A percentile compares a stretch with the other conserved stretches of the same genome.
phyloP scores from a whole-genome alignment of 92 coral and sea anemone genomes.

The Actinernus sp. region DNA sequence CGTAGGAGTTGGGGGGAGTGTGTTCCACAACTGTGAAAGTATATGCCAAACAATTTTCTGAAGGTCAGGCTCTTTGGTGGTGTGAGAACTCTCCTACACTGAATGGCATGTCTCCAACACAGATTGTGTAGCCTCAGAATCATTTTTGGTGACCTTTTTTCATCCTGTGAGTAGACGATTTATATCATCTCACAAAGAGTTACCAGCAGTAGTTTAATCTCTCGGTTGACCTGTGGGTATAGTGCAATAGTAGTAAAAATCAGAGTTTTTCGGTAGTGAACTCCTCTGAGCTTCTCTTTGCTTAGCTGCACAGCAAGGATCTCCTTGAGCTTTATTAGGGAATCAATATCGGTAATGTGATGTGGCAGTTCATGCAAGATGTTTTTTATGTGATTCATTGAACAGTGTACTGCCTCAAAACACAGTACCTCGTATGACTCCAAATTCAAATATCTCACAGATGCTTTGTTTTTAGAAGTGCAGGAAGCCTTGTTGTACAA shows the following conservation, averaged over 20 bases:
- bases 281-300: too few species aligned
- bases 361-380: conserved; percentile 21
- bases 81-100: conserved; percentile 5
- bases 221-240: too few species aligned
- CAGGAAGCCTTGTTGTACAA: conserved; percentile 12
- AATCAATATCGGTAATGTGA: too few species aligned
- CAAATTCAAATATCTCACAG: conserved; percentile 7
- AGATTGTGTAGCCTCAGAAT: too few species aligned
- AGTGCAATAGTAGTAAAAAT: too few species aligned
- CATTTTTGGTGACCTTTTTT: conserved; percentile 8
- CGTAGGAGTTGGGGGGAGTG: conserved; percentile 22
- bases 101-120: too few species aligned
- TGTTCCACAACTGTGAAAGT: conserved; percentile 4
- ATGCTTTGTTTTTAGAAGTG: background rate
- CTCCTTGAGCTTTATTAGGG: too few species aligned
- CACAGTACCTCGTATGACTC: conserved; percentile 21
- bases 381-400: conserved; percentile 19
- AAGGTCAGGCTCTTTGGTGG: conserved; percentile 15
- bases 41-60: conserved; percentile 26
- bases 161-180: too few species aligned
- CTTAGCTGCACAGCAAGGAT: too few species aligned
- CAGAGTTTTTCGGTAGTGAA: too few species aligned
- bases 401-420: conserved; percentile 26
- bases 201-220: too few species aligned
- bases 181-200: too few species aligned